Base-by-base conservation (phyloP, 2,888 invertebrate species). In the Dryomyza anilis region DNA sequence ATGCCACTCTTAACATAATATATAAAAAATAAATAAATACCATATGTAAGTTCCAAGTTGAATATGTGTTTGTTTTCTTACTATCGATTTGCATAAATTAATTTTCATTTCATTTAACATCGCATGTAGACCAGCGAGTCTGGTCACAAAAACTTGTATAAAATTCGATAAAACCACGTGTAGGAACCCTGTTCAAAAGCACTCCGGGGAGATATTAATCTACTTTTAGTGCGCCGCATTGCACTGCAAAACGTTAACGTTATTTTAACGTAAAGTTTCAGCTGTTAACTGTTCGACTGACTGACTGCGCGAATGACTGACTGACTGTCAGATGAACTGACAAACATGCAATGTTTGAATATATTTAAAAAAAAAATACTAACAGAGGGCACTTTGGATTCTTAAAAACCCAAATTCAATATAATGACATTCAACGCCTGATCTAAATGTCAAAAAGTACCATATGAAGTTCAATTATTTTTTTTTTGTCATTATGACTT, bases 81-180 rank as follows among this genome's bases (percentile, higher is more conserved):
- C 48, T 61, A 61, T 61, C 61, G 61, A 61, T 61, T 61, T 61
- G 61, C 52, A 61, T 61, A 61, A 61, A 61, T 61, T 61, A 61
- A 53, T 61, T 61, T 43, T 33, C 19, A 43, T 61, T 45, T 53
- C 43, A 53, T 39, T 14, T 43, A n/a, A n/a, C n/a, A n/a, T n/a
- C n/a, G n/a, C n/a, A n/a, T n/a, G n/a, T n/a, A n/a, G n/a, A n/a
- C n/a, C n/a, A n/a, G n/a, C n/a, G n/a, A n/a, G n/a, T n/a, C n/a
- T n/a, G n/a, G n/a, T n/a, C n/a, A n/a, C n/a, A n/a, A n/a, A n/a
- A n/a, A n/a, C n/a, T n/a, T n/a, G n/a, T n/a, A n/a, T n/a, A n/a
- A n/a, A n/a, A n/a, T n/a, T n/a, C n/a, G n/a, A n/a, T n/a, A n/a
- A n/a, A n/a, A n/a, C n/a, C n/a, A n/a, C n/a, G n/a, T n/a, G n/a